Conservation (phyloP, 2,797 vertebrate genomes). For the Phrynocephalus guinanensis region DNA sequence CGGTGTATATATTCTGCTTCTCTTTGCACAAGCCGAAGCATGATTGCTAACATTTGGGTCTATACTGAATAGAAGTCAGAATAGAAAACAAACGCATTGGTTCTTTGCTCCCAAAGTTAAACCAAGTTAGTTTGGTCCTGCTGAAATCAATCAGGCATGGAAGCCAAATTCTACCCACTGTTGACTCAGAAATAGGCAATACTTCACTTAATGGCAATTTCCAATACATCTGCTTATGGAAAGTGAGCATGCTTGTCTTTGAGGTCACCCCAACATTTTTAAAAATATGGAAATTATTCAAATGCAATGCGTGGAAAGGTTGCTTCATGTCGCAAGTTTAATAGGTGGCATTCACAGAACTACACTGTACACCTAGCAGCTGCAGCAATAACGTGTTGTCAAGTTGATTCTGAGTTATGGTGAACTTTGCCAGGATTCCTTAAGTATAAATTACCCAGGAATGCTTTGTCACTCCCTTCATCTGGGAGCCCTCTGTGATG, state of each 20-base stretch:
- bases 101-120: neutral
- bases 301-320: slow-evolving; percentile 40
- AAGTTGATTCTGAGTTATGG: no score
- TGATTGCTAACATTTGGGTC: neutral
- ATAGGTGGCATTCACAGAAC: neutral
- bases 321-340: neutral
- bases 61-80: slow-evolving; percentile 34
- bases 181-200: slow-evolving; percentile 9
- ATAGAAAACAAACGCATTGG: neutral
- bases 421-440: no score
- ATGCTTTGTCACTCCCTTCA: no score
- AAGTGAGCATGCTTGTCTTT: neutral
- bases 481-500: no score
- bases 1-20: neutral
- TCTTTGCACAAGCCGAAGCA: neutral
- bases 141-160: neutral
- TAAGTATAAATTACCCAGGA: no score
- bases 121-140: neutral
- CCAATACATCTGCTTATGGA: neutral
- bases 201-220: neutral
- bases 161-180: neutral
- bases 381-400: no score
- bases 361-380: neutral
- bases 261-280: neutral
- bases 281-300: slow-evolving; percentile 21